Evolutionary conservation across 1,140 invertebrate species (phyloP).

Genomic region (Heliothis virescens): DNA sequence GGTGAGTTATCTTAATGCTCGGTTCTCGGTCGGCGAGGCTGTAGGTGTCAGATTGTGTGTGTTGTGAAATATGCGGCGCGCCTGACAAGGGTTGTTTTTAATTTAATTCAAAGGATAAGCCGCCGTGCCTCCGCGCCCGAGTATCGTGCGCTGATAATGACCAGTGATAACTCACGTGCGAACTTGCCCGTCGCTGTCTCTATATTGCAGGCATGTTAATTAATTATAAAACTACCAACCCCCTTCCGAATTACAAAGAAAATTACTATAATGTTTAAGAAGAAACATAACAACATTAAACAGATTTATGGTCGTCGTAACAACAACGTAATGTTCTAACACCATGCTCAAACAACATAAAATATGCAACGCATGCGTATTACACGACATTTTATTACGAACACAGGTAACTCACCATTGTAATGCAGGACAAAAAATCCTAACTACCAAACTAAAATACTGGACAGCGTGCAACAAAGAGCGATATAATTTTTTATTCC

Average conservation of each 20-base stretch:
- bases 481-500: background rate
- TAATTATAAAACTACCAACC: background rate
- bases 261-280: no score
- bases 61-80: conserved; percentile 64
- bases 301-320: background rate
- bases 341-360: background rate
- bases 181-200: conserved; percentile 3
- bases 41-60: conserved; percentile 59
- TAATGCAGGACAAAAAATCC: conserved; percentile 4
- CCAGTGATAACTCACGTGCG: conserved; percentile 75
- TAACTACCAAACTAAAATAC: background rate
- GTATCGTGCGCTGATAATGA: conserved; percentile 70
- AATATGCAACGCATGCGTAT: background rate
- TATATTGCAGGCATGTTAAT: background rate
- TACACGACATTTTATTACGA: conserved; percentile 3
- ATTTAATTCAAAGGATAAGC: conserved; percentile 78
- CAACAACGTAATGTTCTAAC: background rate
- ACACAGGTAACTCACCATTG: background rate
- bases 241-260: no score
- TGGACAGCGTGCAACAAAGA: conserved; percentile 8
- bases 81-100: conserved; percentile 67
- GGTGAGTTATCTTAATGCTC: conserved; percentile 58
- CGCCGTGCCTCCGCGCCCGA: conserved; percentile 48
- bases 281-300: background rate
- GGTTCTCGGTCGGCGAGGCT: conserved; percentile 52